Evolutionary conservation across 2,888 invertebrate species (phyloP).

Genomic region (Zhengitettix transpicula): DNA sequence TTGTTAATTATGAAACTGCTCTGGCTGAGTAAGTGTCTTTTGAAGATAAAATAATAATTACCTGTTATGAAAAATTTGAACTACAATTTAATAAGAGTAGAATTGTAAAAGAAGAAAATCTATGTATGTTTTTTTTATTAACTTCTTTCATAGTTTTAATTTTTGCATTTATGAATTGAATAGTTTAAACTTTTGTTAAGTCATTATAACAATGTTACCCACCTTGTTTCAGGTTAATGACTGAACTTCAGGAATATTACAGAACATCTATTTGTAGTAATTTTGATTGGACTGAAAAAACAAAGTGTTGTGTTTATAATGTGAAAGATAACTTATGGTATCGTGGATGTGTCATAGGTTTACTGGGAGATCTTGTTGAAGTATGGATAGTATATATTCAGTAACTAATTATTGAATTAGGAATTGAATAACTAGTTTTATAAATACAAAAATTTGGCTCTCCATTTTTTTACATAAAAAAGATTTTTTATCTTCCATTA

Average conservation of each 20-base stretch:
- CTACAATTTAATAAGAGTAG: no score
- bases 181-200: no score
- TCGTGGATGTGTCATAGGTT: constrained; percentile 32
- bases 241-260: constrained; percentile 38
- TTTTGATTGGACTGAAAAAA: constrained; percentile 32
- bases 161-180: no score
- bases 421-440: neutral
- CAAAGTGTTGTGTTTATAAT: constrained; percentile 32
- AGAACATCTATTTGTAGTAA: constrained; percentile 15
- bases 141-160: no score
- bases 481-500: no score
- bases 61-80: no score
- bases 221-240: constrained; percentile 24
- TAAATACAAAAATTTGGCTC: no score
- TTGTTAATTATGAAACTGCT: constrained; percentile 29
- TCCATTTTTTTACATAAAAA: no score
- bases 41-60: no score
- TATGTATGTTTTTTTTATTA: no score
- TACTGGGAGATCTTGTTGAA: constrained; percentile 10
- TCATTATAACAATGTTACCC: neutral
- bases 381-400: neutral
- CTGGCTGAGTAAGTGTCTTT: constrained; percentile 21
- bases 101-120: no score
- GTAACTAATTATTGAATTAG: neutral
- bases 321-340: constrained; percentile 41